Conservation (phyloP, 2,797 vertebrate genomes). For the Limnodromus scolopaceus region DNA sequence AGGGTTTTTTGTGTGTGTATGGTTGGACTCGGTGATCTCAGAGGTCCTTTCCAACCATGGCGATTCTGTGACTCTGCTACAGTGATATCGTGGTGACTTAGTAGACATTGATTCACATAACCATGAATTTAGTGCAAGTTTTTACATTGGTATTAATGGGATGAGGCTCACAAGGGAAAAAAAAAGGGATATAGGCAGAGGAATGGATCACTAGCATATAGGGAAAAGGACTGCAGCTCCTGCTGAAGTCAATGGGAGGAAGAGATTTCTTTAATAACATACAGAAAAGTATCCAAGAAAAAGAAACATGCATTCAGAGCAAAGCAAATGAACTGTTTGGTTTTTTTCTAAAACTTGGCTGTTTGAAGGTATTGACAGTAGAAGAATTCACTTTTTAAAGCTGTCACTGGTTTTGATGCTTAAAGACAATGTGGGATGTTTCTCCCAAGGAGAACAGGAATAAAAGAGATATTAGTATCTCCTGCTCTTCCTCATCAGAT, state of each 20-base stretch:
- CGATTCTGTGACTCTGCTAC: too few relatives aligned
- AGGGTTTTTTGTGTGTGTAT: too few relatives aligned
- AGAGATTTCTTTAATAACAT: neutral
- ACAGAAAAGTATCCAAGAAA: neutral
- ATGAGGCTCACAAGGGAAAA: neutral
- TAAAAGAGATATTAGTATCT: neutral
- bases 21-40: too few relatives aligned
- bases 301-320: neutral
- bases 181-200: neutral
- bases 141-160: neutral
- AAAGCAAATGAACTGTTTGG: neutral
- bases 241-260: neutral
- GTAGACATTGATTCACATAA: neutral
- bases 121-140: neutral
- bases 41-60: too few relatives aligned
- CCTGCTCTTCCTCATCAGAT: conserved; percentile 9
- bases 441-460: neutral
- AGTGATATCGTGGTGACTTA: fast-evolving
- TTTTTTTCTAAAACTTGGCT: neutral
- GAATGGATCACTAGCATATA: neutral
- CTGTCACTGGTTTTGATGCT: neutral
- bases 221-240: neutral
- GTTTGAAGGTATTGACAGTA: neutral
- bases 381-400: conserved; percentile 31
- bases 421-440: neutral